Evolutionary conservation across 2,888 invertebrate species (phyloP), one percentile per base, ranked within the genome.

Genomic region (Taenaris catops): DNA sequence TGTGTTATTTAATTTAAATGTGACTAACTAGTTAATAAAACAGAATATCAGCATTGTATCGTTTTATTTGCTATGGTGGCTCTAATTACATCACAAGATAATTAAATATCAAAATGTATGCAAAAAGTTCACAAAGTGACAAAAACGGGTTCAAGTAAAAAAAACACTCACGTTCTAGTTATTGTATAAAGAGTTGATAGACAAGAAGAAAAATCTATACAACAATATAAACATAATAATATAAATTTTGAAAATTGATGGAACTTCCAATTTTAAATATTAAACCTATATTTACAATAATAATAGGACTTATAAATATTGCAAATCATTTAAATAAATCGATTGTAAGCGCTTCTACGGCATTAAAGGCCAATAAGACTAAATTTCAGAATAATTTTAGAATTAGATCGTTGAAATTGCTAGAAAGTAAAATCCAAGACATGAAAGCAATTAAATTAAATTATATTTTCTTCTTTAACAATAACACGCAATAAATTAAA

Each of bases 241-340:
- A n/a, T 34, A 36, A 11, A 35, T 42, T 41, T 49, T 41, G 44
- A 50, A 61, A 61, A 62, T 73, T 32, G 73, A 64, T 67, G 70
- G 65, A 67, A 73, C 66, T 79, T 73, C 67, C 67, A 71, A 73
- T 72, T 75, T 83, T 83, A 83, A 86, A 83, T 84, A 84, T 57
- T 83, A 76, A 61, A 53, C 51, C 76, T 79, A 83, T 86, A 84
- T 84, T 76, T 84, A 84, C 86, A 80, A 63, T 62, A n/a, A n/a
- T n/a, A 72, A 58, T 63, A 68, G 55, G 55, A 63, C 72, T 65
- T 80, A 80, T 65, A 70, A 67, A 64, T 70, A 68, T 52, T 53
- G 54, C 55, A 55, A 35, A 27, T 34, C 12, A 7, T 38, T 31
- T 57, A 58, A 42, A 47, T 58, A 57, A 41, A 43, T 60, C 61